Conservation (phyloP, 2,113 vertebrate species). For the Macquaria australasica region DNA sequence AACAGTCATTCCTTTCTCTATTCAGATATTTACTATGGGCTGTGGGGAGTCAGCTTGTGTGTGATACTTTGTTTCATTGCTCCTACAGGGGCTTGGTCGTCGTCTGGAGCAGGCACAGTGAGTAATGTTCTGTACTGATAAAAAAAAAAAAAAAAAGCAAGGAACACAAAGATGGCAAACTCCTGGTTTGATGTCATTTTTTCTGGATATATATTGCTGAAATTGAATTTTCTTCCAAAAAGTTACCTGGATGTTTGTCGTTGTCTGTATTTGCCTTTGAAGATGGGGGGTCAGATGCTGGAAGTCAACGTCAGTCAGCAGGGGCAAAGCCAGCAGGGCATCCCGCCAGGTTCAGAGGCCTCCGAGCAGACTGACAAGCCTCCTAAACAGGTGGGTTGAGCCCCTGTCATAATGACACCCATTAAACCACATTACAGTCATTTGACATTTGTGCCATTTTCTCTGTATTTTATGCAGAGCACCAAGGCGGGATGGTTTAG, state of each 20-base stretch:
- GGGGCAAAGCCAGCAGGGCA: conserved; percentile 1
- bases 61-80: conserved; percentile 26
- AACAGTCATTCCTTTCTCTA: conserved; percentile 5
- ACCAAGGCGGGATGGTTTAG: conserved; percentile 90
- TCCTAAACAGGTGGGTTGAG: conserved; percentile 63
- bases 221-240: not conserved
- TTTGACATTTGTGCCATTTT: not conserved
- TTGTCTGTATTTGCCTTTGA: conserved; percentile 23
- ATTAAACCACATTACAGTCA: not conserved
- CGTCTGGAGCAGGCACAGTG: conserved; percentile 41
- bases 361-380: conserved; percentile 10
- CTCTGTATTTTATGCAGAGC: conserved; percentile 72
- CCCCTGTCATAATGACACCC: not conserved
- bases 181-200: not conserved
- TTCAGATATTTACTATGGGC: conserved; percentile 15
- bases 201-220: not conserved
- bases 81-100: conserved; percentile 35
- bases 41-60: not conserved
- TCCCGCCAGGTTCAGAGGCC: not conserved
- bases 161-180: not conserved
- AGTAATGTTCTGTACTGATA: conserved; percentile 16
- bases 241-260: not conserved
- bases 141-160: not conserved
- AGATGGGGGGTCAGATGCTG: conserved; percentile 35
- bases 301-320: conserved; percentile 13